Evolutionary conservation across 2,888 invertebrate genomes (phyloP), one percentile per base, ranked within the genome.

Genomic region (Neoitamus cyanurus): DNA sequence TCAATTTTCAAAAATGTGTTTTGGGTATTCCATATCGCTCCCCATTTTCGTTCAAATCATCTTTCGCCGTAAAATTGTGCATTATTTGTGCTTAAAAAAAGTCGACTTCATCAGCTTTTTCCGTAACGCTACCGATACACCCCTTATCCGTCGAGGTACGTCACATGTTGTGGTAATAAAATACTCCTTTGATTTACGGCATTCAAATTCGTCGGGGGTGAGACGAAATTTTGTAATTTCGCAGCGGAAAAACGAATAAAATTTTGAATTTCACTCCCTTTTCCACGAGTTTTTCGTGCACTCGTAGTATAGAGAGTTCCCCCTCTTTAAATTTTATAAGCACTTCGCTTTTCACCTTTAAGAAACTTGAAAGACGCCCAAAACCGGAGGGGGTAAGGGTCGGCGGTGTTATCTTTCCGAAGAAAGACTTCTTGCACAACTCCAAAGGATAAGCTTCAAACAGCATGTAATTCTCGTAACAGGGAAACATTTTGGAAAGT

Each of bases 391-490:
- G 48, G 58, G 58, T 20, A 58, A 58, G 58, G 58, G 58, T 25
- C 58, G 58, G 20, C 58, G 3, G 58, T 20, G 58, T 58, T 58
- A 58, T 58, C 58, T 58, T 58, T 58, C 9, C 25, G 58, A 20
- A 58, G 58, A 58, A 58, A 58, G 58, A 58, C 58, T 58, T 58
- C 58, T 58, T 58, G 58, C 58, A n/a, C n/a, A 58, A 58, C 58
- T 58, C 25, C 58, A 58, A 58, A 58, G 58, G 58, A 58, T 58
- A 58, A 58, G 58, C 58, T 58, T 58, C 58, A 58, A 58, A 58
- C 25, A 58, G 58, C 58, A 58, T 58, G 58, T 58, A 58, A 58
- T 58, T 58, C 25, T 25, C 25, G 7, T 15, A 20, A 20, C 15
- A 15, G 25, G 7, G 25, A 25, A 58, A 58, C 15, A 15, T 20